phyloP scores from a whole-genome alignment of 2,797 vertebrate species.

The Sparidentex hasta region DNA sequence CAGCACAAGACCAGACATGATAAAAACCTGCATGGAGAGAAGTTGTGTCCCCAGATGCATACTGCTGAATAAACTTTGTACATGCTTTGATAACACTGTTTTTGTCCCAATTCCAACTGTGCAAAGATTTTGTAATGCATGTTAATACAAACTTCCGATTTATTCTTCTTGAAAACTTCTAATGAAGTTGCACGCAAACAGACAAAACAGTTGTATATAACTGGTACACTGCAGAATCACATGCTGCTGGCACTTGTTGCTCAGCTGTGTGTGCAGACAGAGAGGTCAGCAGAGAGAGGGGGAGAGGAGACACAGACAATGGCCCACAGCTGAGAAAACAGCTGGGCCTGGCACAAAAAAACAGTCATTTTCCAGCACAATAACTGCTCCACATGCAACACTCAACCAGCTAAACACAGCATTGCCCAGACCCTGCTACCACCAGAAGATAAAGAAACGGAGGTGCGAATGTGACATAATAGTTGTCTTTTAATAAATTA shows the following conservation, averaged over 20 bases:
- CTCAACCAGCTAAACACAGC: conserved; percentile 48
- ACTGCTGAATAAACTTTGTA: background rate
- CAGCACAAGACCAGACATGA: background rate
- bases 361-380: conserved; percentile 60
- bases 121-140: background rate
- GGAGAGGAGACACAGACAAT: conserved; percentile 33
- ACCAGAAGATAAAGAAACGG: conserved; percentile 25
- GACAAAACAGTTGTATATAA: background rate
- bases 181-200: conserved; percentile 1
- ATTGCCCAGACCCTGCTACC: conserved; percentile 18
- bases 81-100: background rate
- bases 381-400: conserved; percentile 52
- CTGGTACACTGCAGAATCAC: conserved; percentile 13
- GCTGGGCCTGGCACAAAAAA: conserved; percentile 62
- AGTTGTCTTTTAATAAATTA: conserved; percentile 28
- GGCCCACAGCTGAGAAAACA: conserved; percentile 67
- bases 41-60: background rate
- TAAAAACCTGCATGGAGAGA: background rate
- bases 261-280: conserved; percentile 12
- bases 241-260: conserved; percentile 55
- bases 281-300: conserved; percentile 4
- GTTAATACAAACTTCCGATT: background rate
- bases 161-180: conserved; percentile 4
- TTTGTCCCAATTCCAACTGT: background rate
- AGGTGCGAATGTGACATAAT: conserved; percentile 16